phyloP scores from a whole-genome alignment of 2,113 vertebrate species.

The Montifringilla adamsi region DNA sequence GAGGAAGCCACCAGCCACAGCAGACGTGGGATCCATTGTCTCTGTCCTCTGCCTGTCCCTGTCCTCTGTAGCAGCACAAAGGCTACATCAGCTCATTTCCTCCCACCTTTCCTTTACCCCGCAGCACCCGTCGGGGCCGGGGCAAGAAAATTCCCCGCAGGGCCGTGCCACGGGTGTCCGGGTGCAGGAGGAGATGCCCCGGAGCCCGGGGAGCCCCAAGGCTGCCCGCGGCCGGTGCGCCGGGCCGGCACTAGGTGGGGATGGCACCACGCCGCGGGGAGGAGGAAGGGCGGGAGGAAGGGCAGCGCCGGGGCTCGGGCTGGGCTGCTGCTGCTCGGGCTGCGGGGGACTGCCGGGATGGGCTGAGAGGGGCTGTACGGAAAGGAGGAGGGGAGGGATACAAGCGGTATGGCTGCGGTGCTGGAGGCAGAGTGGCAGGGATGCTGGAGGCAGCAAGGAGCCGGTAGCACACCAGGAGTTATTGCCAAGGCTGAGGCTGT shows the following conservation, averaged over 20 bases:
- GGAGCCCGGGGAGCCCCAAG: background rate
- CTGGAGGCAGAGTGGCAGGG: background rate
- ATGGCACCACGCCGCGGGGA: slow-evolving; percentile 30
- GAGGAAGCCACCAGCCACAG: background rate
- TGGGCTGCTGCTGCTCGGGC: background rate
- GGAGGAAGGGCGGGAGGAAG: background rate
- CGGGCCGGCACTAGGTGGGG: slow-evolving; percentile 55
- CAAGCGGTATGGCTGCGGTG: rapidly evolving
- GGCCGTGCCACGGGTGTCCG: background rate
- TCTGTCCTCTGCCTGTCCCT: background rate
- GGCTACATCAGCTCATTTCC: background rate
- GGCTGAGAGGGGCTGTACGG: background rate
- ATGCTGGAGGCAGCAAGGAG: background rate
- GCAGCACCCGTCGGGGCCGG: background rate
- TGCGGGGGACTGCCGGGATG: background rate
- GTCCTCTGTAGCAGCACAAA: background rate
- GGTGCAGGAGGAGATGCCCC: background rate
- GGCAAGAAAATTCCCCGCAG: background rate
- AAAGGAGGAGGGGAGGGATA: background rate
- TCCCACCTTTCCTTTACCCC: background rate
- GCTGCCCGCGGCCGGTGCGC: background rate
- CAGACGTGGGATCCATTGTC: rapidly evolving
- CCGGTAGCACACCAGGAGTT: rapidly evolving
- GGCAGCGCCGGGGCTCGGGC: background rate
- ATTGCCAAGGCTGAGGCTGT: background rate